Evolutionary conservation across 2,888 invertebrate genomes (phyloP).

Genomic region (Rhingia rostrata): DNA sequence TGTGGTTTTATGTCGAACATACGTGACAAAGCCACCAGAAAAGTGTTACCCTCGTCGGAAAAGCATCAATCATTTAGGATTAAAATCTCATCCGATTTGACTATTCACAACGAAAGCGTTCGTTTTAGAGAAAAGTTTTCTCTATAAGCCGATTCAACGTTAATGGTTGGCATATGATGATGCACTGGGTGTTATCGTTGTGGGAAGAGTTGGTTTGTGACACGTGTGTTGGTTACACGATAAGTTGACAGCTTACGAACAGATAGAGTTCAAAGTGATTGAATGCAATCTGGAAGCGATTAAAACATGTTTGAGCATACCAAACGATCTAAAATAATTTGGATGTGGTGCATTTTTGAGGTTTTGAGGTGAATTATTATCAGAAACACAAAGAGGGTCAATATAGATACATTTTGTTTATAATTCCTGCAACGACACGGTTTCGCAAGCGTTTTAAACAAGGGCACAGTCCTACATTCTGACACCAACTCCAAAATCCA

Average conservation of each 20-base stretch:
- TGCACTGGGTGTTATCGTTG: background rate
- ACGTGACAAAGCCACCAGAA: slow-evolving; percentile 65
- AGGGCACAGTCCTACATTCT: too few species aligned
- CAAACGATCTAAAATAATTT: too few species aligned
- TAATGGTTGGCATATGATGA: background rate
- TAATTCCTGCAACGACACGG: too few species aligned
- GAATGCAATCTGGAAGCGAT: background rate
- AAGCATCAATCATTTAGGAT: slow-evolving; percentile 69
- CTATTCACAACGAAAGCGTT: background rate
- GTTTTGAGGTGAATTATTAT: too few species aligned
- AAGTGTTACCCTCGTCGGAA: slow-evolving; percentile 48
- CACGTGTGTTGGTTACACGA: background rate
- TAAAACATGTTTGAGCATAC: background rate
- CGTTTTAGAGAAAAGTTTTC: background rate
- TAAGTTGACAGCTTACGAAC: slow-evolving; percentile 3
- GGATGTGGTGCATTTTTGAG: too few species aligned
- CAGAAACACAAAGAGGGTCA: too few species aligned
- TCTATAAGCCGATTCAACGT: slow-evolving; percentile 35
- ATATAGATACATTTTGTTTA: too few species aligned
- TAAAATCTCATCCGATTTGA: slow-evolving; percentile 55
- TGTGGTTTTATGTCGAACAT: slow-evolving; percentile 11
- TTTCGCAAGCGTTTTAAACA: too few species aligned
- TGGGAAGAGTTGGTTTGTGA: slow-evolving; percentile 9
- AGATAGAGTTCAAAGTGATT: background rate
- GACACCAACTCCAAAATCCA: too few species aligned